These are phyloP conservation scores for Siderastrea radians DNA, from an alignment of 92 coral and sea anemone species.

Conservation along the genomic window DNA sequence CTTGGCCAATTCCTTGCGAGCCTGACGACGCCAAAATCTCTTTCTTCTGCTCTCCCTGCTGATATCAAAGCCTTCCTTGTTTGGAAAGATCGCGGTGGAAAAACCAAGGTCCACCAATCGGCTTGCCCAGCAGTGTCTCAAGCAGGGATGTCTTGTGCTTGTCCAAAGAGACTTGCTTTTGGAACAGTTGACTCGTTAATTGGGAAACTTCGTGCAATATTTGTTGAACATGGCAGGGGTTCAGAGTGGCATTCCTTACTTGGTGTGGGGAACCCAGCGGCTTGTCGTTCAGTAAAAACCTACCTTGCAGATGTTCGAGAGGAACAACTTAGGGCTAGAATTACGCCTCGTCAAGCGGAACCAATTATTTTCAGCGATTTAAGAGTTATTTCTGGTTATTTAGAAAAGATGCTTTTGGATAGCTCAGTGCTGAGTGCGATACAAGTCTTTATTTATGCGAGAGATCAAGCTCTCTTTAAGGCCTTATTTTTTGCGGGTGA, in stretches of 20 bases:
- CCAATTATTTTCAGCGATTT: background rate
- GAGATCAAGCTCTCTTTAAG: slow-evolving; percentile 39
- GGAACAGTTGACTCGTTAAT: slow-evolving; percentile 51
- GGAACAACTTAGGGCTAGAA: too few relatives aligned
- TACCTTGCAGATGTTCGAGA: slow-evolving; percentile 28
- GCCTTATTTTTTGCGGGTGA: slow-evolving; percentile 41
- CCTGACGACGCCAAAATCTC: background rate
- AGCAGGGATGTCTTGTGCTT: background rate
- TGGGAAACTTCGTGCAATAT: slow-evolving; percentile 68
- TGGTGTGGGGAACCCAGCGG: slow-evolving; percentile 58
- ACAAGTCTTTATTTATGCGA: slow-evolving; percentile 27
- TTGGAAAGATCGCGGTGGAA: slow-evolving; percentile 29
- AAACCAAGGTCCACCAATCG: slow-evolving; percentile 9
- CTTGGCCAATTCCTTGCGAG: background rate
- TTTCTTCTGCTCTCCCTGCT: slow-evolving; percentile 5
- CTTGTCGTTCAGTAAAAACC: background rate
- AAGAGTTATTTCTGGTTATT: background rate
- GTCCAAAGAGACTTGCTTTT: slow-evolving; percentile 25
- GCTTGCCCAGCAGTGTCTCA: background rate
- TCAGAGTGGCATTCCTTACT: slow-evolving; percentile 51
- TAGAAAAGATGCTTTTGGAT: slow-evolving; percentile 3
- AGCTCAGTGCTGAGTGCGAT: background rate
- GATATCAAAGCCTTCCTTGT: slow-evolving; percentile 2
- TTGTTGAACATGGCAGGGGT: slow-evolving; percentile 39
- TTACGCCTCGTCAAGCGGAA: slow-evolving; percentile 22